phyloP scores from a whole-genome alignment of 2,797 vertebrate genomes.

The Gymnodraco acuticeps region DNA sequence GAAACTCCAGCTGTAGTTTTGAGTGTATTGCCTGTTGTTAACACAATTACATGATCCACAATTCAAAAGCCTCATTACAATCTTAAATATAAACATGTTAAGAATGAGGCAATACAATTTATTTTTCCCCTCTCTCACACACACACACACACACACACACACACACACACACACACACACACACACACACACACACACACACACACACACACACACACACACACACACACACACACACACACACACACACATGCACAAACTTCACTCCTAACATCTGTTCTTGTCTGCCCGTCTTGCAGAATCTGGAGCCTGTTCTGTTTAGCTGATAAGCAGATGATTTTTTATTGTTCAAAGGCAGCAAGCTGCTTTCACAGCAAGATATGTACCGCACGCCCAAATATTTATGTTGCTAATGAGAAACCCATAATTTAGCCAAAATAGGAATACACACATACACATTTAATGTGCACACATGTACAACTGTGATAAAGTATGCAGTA shows the following conservation, averaged over 20 bases:
- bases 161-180: background rate
- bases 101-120: conserved; percentile 39
- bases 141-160: background rate
- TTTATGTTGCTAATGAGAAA: conserved; percentile 73
- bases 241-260: conserved; percentile 19
- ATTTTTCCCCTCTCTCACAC: background rate
- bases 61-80: conserved; percentile 70
- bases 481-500: conserved; percentile 1
- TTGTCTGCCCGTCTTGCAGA: conserved; percentile 48
- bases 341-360: conserved; percentile 75
- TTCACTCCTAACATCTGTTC: conserved; percentile 67
- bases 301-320: conserved; percentile 54
- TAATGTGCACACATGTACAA: conserved; percentile 19
- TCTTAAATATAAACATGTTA: conserved; percentile 67
- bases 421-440: conserved; percentile 61
- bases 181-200: background rate
- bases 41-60: conserved; percentile 60
- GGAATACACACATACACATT: conserved; percentile 33
- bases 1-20: conserved; percentile 50
- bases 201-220: background rate
- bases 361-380: conserved; percentile 70
- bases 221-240: background rate
- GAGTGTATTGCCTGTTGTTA: conserved; percentile 55
- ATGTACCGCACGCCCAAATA: conserved; percentile 65
- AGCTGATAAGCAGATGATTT: conserved; percentile 70